These are phyloP conservation scores for Bugulina stolonifera DNA, from an alignment of 2,888 invertebrate genomes.

Conservation along the genomic window DNA sequence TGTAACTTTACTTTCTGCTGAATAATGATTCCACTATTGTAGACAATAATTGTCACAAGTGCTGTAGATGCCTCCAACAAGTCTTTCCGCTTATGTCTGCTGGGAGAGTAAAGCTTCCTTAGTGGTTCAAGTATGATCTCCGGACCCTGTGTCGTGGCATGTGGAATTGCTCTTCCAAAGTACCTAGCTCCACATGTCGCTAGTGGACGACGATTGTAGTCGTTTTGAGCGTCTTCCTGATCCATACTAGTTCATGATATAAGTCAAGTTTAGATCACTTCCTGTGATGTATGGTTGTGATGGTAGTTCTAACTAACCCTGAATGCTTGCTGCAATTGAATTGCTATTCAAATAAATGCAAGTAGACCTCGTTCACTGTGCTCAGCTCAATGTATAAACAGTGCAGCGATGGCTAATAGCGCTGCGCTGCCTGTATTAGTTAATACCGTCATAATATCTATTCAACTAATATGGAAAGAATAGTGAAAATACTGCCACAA, in stretches of 20 bases:
- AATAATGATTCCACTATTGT: not conserved
- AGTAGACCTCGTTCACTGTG: no score
- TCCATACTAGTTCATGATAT: no score
- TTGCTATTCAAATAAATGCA: no score
- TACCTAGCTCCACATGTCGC: not conserved
- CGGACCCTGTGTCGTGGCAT: not conserved
- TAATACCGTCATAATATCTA: not conserved
- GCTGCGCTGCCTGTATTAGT: not conserved
- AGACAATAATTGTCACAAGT: not conserved
- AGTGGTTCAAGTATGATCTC: conserved; percentile 5
- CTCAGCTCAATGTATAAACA: no score
- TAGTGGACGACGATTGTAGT: not conserved
- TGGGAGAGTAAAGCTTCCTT: not conserved
- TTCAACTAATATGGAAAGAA: not conserved
- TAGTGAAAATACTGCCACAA: conserved; percentile 12
- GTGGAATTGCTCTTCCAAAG: conserved; percentile 1
- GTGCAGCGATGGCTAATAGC: no score
- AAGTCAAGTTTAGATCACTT: no score
- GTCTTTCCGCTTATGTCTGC: not conserved
- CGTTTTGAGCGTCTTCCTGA: no score
- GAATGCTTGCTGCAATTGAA: no score
- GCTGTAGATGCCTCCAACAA: not conserved
- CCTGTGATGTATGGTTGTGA: no score
- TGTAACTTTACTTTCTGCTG: not conserved
- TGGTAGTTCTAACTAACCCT: no score